Conservation (phyloP, 2,888 invertebrate species). For the Callyntrura guangdongensis region DNA sequence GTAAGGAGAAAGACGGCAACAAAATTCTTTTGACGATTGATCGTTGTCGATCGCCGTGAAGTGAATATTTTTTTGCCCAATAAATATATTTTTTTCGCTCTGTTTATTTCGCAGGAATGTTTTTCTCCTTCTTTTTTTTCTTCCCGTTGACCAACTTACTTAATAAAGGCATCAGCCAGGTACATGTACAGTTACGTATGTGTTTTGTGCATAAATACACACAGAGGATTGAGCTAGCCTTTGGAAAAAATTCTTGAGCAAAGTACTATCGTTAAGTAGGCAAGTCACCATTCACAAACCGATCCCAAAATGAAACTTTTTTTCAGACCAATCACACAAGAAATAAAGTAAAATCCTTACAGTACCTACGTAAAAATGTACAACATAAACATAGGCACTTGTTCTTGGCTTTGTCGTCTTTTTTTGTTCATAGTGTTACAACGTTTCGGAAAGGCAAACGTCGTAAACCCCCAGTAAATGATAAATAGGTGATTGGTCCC, state of each 20-base stretch:
- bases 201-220: constrained; percentile 8
- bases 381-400: constrained; percentile 41
- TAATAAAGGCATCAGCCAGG: background rate
- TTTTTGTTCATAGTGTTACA: background rate
- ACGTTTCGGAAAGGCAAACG: background rate
- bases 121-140: background rate
- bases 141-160: constrained; percentile 42
- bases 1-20: background rate
- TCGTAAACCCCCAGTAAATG: constrained; percentile 19
- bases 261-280: background rate
- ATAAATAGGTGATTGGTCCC: constrained; percentile 74
- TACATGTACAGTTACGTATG: background rate
- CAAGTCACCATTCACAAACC: constrained; percentile 28
- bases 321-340: constrained; percentile 35
- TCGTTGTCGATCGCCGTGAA: constrained; percentile 17
- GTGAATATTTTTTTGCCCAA: too few species aligned
- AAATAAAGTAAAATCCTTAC: background rate
- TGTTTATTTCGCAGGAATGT: background rate
- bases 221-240: background rate
- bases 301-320: background rate
- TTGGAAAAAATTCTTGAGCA: constrained; percentile 48
- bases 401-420: background rate
- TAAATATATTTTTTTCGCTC: background rate
- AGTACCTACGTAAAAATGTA: background rate
- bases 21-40: constrained; percentile 32